Evolutionary conservation across 2,113 vertebrate genomes (phyloP), one percentile per base, ranked within the genome.

Genomic region (Petaurus breviceps): DNA sequence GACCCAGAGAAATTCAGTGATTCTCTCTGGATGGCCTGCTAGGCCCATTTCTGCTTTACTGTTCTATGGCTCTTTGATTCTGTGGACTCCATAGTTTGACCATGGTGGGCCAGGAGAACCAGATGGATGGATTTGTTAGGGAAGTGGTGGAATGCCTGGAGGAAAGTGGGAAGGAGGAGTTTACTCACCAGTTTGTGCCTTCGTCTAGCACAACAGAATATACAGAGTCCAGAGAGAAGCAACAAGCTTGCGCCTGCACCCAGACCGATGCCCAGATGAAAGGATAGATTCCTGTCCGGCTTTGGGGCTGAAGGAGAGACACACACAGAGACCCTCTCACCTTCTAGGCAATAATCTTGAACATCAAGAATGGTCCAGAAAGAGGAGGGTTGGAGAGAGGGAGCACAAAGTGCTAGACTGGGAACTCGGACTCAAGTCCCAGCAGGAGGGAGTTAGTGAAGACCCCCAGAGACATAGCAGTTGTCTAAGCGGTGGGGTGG

Each of bases 171-270:
- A n/a, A 10, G n/a, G n/a, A 37, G 52, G n/a, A 37, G 52, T 25
- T 91, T 52, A 97, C 98, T 98, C 92, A 99, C 99, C 98, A 97
- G 98, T 77, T 97, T 98, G 43, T 23, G 57, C 11, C 96, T 91
- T 96, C 98, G 93, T 0, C 0, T 96, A 90, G 93, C 93, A 43
- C 93, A 96, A 28, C 31, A 97, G 89, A 93, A 50, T 68, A 97
- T 91, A 92, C 94, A 96, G 6, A 98, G 28, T 19, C 91, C 96
- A 0, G 0, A 37, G 43, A 98, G 49, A 92, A 92, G 49, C 93
- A 99, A 61, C 3, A 95, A 51, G 92, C 98, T 19, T 0, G 93
- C 0, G 0, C 94, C 22, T 3, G 95, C 95, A 14, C 95, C 98
- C 43, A 95, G 7, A 24, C 46, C 92, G 0, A 49, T 0, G 93